Evolutionary conservation across 2,113 vertebrate genomes (phyloP).

Genomic region (Micromys minutus): DNA sequence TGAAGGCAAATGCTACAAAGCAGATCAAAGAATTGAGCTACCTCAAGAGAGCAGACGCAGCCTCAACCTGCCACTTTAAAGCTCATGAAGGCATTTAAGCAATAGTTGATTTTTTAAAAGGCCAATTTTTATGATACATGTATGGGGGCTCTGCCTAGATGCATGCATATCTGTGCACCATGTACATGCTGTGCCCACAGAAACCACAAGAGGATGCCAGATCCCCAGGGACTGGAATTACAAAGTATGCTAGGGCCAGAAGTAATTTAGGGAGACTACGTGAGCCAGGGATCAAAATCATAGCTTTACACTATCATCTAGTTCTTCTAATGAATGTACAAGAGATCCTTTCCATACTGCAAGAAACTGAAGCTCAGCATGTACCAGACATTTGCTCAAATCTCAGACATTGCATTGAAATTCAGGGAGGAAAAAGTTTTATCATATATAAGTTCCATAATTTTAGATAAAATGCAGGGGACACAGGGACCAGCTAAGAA

Average conservation of each 20-base stretch:
- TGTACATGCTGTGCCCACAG: neutral
- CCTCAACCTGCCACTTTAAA: neutral
- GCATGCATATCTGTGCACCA: neutral
- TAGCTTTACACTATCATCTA: neutral
- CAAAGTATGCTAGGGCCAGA: neutral
- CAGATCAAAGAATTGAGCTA: neutral
- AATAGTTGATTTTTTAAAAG: neutral
- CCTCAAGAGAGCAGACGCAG: neutral
- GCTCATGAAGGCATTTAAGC: neutral
- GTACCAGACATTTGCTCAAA: neutral
- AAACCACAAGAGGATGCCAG: neutral
- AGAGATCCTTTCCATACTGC: neutral
- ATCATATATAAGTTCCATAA: neutral
- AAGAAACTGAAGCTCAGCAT: neutral
- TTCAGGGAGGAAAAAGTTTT: neutral
- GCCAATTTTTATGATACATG: neutral
- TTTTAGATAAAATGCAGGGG: neutral
- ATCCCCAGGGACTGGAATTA: neutral
- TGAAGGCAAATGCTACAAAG: neutral
- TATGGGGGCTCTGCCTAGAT: neutral
- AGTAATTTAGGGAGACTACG: neutral
- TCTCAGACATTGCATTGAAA: neutral
- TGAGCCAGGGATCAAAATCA: neutral
- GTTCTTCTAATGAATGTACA: neutral
- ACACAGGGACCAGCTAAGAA: neutral